Percentiles rank a stretch among this genome's conserved stretches.
Evolutionary conservation across 2,888 invertebrate genomes (phyloP).

Genomic region (Drosophila pullipes): DNA sequence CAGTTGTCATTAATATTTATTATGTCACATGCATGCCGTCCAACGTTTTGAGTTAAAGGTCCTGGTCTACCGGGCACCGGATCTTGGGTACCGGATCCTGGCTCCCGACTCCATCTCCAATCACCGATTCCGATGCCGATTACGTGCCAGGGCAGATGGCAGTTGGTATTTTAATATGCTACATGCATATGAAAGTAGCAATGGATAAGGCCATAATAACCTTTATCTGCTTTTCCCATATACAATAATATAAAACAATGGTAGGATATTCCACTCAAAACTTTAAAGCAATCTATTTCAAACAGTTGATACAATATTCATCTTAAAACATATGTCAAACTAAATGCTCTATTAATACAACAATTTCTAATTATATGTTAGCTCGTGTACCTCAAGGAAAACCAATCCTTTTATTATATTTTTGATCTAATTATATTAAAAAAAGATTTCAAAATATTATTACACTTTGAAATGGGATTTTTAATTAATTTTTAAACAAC

Average conservation of each 20-base stretch:
- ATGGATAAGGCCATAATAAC: slow-evolving; percentile 16
- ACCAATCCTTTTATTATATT: too few relatives aligned
- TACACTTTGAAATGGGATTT: neutral
- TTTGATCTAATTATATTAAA: too few relatives aligned
- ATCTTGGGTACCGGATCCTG: slow-evolving; percentile 9
- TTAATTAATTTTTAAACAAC: neutral
- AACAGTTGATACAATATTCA: neutral
- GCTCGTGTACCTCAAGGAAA: neutral
- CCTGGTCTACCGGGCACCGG: slow-evolving; percentile 17
- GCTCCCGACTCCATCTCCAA: slow-evolving; percentile 19
- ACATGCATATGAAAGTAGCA: slow-evolving; percentile 57
- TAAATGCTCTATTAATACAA: neutral
- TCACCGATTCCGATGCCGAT: slow-evolving; percentile 27
- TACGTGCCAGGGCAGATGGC: slow-evolving; percentile 56
- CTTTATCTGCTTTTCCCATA: slow-evolving; percentile 9
- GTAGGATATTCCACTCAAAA: neutral
- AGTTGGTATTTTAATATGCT: slow-evolving; percentile 65
- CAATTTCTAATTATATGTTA: too few relatives aligned
- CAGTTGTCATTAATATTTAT: slow-evolving; percentile 83
- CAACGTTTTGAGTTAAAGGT: slow-evolving; percentile 42
- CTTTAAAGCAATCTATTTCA: neutral
- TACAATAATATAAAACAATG: slow-evolving; percentile 6
- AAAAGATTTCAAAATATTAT: too few relatives aligned
- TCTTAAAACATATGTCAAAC: neutral
- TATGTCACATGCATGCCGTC: slow-evolving; percentile 76